Percentiles rank a stretch among this genome's conserved stretches.
phyloP scores from a whole-genome alignment of 2,113 vertebrate species.

The Hippocampus zosterae region DNA sequence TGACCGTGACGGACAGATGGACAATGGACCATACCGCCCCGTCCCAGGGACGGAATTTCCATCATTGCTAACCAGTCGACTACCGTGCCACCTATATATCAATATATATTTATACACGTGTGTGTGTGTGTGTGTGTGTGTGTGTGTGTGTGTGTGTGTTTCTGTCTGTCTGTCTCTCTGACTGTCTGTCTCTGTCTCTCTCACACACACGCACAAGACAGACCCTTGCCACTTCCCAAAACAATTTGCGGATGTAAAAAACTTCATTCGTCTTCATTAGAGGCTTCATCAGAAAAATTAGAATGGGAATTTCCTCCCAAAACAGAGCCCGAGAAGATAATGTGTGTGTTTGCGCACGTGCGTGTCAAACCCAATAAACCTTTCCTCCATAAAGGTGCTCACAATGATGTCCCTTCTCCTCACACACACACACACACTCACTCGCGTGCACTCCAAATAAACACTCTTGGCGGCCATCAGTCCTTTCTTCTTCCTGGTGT shows the following conservation, averaged over 20 bases:
- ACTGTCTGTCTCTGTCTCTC: too few species aligned
- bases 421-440: slow-evolving; percentile 12
- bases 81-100: too few species aligned
- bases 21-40: too few species aligned
- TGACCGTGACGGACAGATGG: too few species aligned
- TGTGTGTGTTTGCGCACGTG: slow-evolving; percentile 15
- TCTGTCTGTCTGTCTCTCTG: too few species aligned
- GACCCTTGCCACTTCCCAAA: not conserved
- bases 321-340: slow-evolving; percentile 51
- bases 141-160: too few species aligned
- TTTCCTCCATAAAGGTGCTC: not conserved
- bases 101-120: too few species aligned
- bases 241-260: not conserved
- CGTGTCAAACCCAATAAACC: slow-evolving; percentile 39
- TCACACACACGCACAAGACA: too few species aligned
- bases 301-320: slow-evolving; percentile 58
- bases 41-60: too few species aligned
- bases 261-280: slow-evolving; percentile 64
- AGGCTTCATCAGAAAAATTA: slow-evolving; percentile 64
- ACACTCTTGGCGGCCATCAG: slow-evolving; percentile 56
- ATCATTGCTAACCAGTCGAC: too few species aligned
- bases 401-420: not conserved
- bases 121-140: too few species aligned
- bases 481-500: slow-evolving; percentile 58
- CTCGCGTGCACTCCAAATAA: slow-evolving; percentile 31